Conservation (phyloP, 1,140 invertebrate species). For the Papilio polytes region DNA sequence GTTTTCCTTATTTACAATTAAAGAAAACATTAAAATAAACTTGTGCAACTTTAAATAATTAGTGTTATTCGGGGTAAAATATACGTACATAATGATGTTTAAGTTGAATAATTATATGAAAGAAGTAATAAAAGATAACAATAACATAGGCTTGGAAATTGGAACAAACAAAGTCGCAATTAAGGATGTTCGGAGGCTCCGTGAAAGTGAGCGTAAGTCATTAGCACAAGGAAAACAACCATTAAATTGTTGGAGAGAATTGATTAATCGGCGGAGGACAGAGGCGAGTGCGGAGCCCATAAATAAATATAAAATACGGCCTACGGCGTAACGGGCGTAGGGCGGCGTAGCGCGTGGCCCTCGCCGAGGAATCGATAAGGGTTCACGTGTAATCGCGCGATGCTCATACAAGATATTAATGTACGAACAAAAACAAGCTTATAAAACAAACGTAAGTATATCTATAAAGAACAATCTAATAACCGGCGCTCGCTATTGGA, state of each 20-base stretch:
- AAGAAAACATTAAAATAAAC: not conserved
- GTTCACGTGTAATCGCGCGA: slow-evolving; percentile 19
- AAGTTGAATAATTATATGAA: not conserved
- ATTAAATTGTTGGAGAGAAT: slow-evolving; percentile 51
- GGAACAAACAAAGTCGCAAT: slow-evolving; percentile 17
- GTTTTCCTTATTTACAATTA: not conserved
- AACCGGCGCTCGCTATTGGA: not conserved
- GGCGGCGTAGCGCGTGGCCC: slow-evolving; percentile 26
- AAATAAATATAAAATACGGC: slow-evolving; percentile 60
- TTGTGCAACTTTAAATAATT: not conserved
- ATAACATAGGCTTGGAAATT: slow-evolving; percentile 2
- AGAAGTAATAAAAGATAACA: not conserved
- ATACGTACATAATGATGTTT: not conserved
- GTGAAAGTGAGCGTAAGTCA: slow-evolving; percentile 27
- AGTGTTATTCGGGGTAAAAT: not conserved
- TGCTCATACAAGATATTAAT: slow-evolving; percentile 2
- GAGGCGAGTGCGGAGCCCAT: slow-evolving; percentile 52
- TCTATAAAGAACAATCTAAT: not conserved
- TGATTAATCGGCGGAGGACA: slow-evolving; percentile 58
- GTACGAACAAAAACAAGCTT: slow-evolving; percentile 4
- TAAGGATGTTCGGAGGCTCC: slow-evolving; percentile 4
- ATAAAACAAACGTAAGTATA: not conserved
- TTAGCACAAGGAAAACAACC: slow-evolving; percentile 53
- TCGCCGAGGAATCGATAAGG: slow-evolving; percentile 27
- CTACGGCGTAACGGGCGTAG: slow-evolving; percentile 31